These are phyloP conservation scores for Chondrilla cf. caribensis DNA, from an alignment of 37 sponge, comb jelly and placozoan species.

Conservation along the genomic window DNA sequence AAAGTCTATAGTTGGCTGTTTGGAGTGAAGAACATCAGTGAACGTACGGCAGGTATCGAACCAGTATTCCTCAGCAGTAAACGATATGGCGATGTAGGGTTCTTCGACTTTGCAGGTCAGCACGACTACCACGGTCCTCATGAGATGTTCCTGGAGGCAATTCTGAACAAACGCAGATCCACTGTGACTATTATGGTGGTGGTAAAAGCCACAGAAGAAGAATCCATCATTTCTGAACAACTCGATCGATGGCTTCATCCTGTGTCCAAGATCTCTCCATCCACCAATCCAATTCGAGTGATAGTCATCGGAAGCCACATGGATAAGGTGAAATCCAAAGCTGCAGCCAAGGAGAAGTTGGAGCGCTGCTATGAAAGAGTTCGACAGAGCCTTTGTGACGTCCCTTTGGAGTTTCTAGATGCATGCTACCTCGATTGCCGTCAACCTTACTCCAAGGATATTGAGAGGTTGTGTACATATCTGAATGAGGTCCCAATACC, in stretches of 20 bases:
- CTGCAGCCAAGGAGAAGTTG: not conserved
- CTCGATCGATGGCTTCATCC: slow-evolving; percentile 17
- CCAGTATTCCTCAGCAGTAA: not conserved
- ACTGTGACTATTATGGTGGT: not conserved
- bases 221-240: slow-evolving; percentile 3
- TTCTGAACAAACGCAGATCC: not conserved
- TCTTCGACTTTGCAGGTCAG: slow-evolving; percentile 28
- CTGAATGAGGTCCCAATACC: not conserved
- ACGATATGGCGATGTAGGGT: slow-evolving; percentile 3
- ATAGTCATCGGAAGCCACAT: not conserved
- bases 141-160: slow-evolving; percentile 1
- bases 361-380: not conserved
- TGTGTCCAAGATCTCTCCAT: not conserved
- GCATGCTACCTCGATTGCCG: not conserved
- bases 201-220: slow-evolving; percentile 6
- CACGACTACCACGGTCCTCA: slow-evolving; percentile 17
- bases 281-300: not conserved
- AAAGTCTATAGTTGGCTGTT: not conserved
- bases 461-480: not conserved
- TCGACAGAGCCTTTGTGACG: no score
- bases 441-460: not conserved
- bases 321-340: slow-evolving; percentile 1
- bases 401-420: not conserved
- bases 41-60: slow-evolving; percentile 13
- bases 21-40: not conserved